Evolutionary conservation across 2,797 vertebrate genomes (phyloP).

Genomic region (Epinephelus coioides): DNA sequence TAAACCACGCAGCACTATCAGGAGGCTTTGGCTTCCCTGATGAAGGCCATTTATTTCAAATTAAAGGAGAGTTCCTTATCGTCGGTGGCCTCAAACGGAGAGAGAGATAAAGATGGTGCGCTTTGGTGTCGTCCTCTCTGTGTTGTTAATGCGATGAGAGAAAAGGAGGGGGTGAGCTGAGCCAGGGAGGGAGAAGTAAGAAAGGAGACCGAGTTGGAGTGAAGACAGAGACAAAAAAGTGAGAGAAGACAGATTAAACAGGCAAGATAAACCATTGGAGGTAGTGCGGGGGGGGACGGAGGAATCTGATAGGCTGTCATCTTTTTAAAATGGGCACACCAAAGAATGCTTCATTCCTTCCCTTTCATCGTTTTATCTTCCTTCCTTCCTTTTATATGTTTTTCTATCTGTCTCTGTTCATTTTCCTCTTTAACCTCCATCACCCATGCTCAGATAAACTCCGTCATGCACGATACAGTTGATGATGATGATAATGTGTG

Average conservation of each 20-base stretch:
- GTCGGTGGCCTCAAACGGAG: slow-evolving; percentile 62
- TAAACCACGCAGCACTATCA: slow-evolving; percentile 82
- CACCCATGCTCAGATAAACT: slow-evolving; percentile 54
- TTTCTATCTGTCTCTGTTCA: slow-evolving; percentile 32
- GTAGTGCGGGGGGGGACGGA: slow-evolving; percentile 28
- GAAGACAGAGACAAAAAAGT: slow-evolving; percentile 45
- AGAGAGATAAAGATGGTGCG: slow-evolving; percentile 67
- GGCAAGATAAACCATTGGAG: slow-evolving; percentile 49
- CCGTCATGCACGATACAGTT: slow-evolving; percentile 42
- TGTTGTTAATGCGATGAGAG: slow-evolving; percentile 64
- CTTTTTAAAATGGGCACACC: slow-evolving; percentile 61
- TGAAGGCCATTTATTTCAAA: slow-evolving; percentile 89
- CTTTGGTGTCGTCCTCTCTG: slow-evolving; percentile 71
- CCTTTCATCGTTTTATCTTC: slow-evolving; percentile 57
- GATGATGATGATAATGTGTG: slow-evolving; percentile 22
- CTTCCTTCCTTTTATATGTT: slow-evolving; percentile 38
- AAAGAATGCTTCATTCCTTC: slow-evolving; percentile 57
- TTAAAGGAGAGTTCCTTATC: slow-evolving; percentile 88
- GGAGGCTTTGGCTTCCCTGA: slow-evolving; percentile 79
- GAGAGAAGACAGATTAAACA: slow-evolving; percentile 48
- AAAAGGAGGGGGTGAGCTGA: not conserved
- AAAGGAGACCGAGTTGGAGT: slow-evolving; percentile 42
- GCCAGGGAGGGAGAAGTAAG: not conserved
- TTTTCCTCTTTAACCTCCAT: slow-evolving; percentile 60
- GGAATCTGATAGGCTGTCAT: slow-evolving; percentile 69